Conservation (phyloP, 2,797 vertebrate genomes). For the Bryconaethiops microstoma region DNA sequence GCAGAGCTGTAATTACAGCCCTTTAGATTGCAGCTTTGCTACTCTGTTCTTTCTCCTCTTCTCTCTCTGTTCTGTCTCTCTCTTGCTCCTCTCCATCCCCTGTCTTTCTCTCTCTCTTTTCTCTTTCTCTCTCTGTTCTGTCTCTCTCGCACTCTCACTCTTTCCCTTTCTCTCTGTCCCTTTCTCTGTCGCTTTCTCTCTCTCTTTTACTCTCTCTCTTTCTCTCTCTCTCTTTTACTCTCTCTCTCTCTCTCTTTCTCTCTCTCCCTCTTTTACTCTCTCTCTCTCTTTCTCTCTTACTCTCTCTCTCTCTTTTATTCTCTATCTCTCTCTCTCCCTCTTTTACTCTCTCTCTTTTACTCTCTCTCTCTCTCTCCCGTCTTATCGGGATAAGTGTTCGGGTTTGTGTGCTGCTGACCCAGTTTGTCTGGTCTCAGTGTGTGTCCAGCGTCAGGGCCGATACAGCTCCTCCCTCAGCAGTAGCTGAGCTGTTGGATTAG, state of each 20-base stretch:
- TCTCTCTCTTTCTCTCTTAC: not conserved
- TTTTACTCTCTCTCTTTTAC: constrained; percentile 1
- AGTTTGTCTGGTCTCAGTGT: constrained; percentile 19
- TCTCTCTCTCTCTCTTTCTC: no score
- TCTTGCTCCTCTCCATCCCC: no score
- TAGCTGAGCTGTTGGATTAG: constrained; percentile 33
- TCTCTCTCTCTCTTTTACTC: no score
- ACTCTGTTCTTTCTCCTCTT: constrained; percentile 9
- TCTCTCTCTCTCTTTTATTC: constrained; percentile 17
- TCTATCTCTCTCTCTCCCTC: not conserved
- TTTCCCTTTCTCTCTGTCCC: no score
- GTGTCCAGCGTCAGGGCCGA: not conserved
- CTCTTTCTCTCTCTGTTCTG: no score
- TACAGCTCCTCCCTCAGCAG: constrained; percentile 11
- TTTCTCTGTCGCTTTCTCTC: not conserved
- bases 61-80: constrained; percentile 17
- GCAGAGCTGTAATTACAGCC: constrained; percentile 85
- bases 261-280: not conserved
- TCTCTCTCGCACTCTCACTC: no score
- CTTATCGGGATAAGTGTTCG: constrained; percentile 16
- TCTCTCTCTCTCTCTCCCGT: constrained; percentile 32
- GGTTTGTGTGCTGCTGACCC: constrained; percentile 24
- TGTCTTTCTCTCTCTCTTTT: no score
- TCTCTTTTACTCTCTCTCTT: not conserved
- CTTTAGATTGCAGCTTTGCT: constrained; percentile 47